These are phyloP conservation scores for Anableps anableps DNA, from an alignment of 2,797 vertebrate genomes.

Conservation along the genomic window DNA sequence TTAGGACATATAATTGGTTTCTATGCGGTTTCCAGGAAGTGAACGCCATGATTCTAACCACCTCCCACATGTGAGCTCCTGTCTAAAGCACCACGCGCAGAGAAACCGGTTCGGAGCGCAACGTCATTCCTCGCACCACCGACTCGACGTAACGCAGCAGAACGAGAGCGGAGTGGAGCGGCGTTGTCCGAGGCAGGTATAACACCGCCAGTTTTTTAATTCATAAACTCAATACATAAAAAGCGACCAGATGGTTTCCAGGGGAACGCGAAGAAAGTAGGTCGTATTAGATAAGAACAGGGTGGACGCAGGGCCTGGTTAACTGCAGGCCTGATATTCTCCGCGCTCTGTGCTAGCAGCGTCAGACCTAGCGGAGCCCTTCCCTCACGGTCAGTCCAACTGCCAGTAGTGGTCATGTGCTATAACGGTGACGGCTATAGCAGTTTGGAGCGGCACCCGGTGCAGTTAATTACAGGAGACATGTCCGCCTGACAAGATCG, in stretches of 20 bases:
- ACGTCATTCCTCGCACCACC: slow-evolving; percentile 79
- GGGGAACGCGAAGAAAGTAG: slow-evolving; percentile 57
- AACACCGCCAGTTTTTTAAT: slow-evolving; percentile 10
- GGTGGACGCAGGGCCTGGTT: slow-evolving; percentile 80
- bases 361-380: slow-evolving; percentile 50
- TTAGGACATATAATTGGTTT: slow-evolving; percentile 55
- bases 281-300: slow-evolving; percentile 75
- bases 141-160: slow-evolving; percentile 69
- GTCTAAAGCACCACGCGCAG: slow-evolving; percentile 80
- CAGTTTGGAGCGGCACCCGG: slow-evolving; percentile 56
- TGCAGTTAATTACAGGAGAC: neutral
- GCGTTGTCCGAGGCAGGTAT: slow-evolving; percentile 82
- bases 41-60: slow-evolving; percentile 66
- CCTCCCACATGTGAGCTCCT: slow-evolving; percentile 81
- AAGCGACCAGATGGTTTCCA: slow-evolving; percentile 17
- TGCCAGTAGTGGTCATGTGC: slow-evolving; percentile 65
- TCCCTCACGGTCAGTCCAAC: slow-evolving; percentile 57
- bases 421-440: slow-evolving; percentile 55
- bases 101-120: slow-evolving; percentile 79
- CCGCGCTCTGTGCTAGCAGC: slow-evolving; percentile 70
- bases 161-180: slow-evolving; percentile 78
- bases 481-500: neutral
- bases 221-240: neutral
- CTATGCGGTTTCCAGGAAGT: slow-evolving; percentile 84
- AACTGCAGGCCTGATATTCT: slow-evolving; percentile 68